Evolutionary conservation across 2,888 invertebrate genomes (phyloP).

Genomic region (Patella pellucida): DNA sequence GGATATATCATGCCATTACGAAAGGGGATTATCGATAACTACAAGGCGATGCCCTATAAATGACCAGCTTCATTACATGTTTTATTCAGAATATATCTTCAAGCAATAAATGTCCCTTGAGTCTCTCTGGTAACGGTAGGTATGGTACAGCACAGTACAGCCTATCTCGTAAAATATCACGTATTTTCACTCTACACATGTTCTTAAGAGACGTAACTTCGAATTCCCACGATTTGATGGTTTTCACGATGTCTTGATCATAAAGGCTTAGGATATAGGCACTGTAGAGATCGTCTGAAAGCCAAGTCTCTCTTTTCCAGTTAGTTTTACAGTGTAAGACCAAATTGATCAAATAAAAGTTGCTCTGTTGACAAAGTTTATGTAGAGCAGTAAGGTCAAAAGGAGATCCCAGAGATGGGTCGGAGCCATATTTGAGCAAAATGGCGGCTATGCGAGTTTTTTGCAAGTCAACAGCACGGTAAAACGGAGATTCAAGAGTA

Average conservation of each 20-base stretch:
- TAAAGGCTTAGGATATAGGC: too few relatives aligned
- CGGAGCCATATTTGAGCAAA: slow-evolving; percentile 46
- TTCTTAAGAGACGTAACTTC: slow-evolving; percentile 14
- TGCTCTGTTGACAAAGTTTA: slow-evolving; percentile 35
- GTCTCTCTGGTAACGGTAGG: slow-evolving; percentile 20
- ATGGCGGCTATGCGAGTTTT: slow-evolving; percentile 40
- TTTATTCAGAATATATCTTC: slow-evolving; percentile 17
- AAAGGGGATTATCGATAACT: too few relatives aligned
- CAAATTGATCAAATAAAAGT: slow-evolving; percentile 27
- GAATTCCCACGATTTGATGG: slow-evolving; percentile 15
- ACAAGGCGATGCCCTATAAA: too few relatives aligned
- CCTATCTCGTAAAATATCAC: slow-evolving; percentile 17
- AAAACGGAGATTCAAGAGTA: slow-evolving; percentile 48
- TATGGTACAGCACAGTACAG: slow-evolving; percentile 12
- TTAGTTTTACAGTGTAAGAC: slow-evolving; percentile 42
- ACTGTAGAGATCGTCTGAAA: slow-evolving; percentile 14
- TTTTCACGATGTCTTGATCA: slow-evolving; percentile 8
- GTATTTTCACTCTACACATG: slow-evolving; percentile 18
- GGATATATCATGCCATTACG: too few relatives aligned
- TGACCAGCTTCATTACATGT: too few relatives aligned
- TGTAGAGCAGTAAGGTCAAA: slow-evolving; percentile 49
- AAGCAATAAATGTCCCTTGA: slow-evolving; percentile 24
- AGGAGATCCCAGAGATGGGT: slow-evolving; percentile 48
- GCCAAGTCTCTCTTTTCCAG: slow-evolving; percentile 44
- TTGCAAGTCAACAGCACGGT: slow-evolving; percentile 41